These are phyloP conservation scores for Laothoe populi DNA, from an alignment of 2,888 invertebrate genomes.

Conservation along the genomic window DNA sequence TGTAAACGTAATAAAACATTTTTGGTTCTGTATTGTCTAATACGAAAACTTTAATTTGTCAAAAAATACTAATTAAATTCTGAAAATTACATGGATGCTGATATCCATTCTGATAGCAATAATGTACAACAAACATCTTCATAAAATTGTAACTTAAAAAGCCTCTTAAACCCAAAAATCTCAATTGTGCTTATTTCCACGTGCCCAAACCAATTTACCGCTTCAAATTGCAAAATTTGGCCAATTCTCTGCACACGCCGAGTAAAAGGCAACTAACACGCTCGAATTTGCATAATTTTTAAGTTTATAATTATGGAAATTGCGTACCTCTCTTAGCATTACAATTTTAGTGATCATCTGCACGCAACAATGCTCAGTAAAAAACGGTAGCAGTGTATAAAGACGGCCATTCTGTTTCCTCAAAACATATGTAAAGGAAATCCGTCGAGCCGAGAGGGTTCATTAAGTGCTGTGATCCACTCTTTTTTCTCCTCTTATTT, in stretches of 20 bases:
- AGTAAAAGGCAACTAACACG: conserved; percentile 38
- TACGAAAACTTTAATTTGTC: too few relatives aligned
- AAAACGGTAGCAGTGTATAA: conserved; percentile 69
- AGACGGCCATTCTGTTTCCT: conserved; percentile 61
- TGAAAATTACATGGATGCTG: too few relatives aligned
- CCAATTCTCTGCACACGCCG: conserved; percentile 34
- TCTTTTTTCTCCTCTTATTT: conserved; percentile 50
- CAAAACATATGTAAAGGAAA: conserved; percentile 75
- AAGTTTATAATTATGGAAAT: conserved; percentile 54
- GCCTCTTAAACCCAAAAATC: conserved; percentile 23
- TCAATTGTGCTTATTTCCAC: background rate
- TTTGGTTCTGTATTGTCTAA: background rate
- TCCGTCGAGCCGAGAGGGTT: conserved; percentile 71
- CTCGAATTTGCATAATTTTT: conserved; percentile 52
- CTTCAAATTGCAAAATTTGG: conserved; percentile 22
- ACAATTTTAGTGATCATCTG: conserved; percentile 68
- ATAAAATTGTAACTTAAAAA: background rate
- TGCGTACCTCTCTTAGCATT: conserved; percentile 49
- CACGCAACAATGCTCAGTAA: conserved; percentile 71
- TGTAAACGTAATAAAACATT: background rate
- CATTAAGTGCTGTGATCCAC: conserved; percentile 66
- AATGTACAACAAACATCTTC: too few relatives aligned
- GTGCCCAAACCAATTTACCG: conserved; percentile 20
- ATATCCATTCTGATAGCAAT: too few relatives aligned
- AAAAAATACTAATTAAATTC: too few relatives aligned